Percentiles rank a stretch among this genome's conserved stretches.
Conservation (phyloP, 2,797 vertebrate genomes). For the Podarcis siculus region DNA sequence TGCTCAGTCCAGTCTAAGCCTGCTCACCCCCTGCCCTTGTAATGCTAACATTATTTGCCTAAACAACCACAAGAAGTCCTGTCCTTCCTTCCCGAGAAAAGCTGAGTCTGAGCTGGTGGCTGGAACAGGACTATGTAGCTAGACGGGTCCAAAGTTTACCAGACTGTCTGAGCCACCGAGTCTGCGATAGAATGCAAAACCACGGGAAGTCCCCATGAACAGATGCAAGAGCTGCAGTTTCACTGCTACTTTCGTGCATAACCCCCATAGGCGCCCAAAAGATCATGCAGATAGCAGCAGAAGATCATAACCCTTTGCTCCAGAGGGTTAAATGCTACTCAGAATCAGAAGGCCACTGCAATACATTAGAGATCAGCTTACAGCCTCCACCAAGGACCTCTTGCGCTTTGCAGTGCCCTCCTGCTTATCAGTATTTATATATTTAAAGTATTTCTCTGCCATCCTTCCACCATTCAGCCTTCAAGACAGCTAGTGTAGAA, state of each 20-base stretch:
- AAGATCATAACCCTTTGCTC: constrained; percentile 14
- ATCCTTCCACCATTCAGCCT: background rate
- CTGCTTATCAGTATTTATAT: background rate
- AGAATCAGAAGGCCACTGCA: constrained; percentile 17
- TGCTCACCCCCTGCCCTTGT: background rate
- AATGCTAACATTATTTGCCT: background rate
- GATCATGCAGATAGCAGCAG: constrained; percentile 53
- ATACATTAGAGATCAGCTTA: constrained; percentile 21
- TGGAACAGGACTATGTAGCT: constrained; percentile 44
- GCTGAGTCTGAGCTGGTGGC: constrained; percentile 75
- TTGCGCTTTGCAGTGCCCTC: background rate
- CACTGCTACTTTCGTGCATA: constrained; percentile 55
- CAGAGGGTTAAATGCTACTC: constrained; percentile 40
- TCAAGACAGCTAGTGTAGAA: background rate
- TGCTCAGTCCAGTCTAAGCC: background rate
- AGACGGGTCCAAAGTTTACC: constrained; percentile 68
- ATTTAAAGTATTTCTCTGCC: background rate
- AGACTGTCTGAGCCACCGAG: constrained; percentile 72
- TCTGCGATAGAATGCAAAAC: constrained; percentile 75
- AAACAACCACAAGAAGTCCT: background rate
- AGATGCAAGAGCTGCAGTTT: constrained; percentile 69
- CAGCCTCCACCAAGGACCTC: background rate
- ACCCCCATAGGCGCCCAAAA: constrained; percentile 9
- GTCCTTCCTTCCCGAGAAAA: constrained; percentile 57
- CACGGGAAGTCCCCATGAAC: constrained; percentile 78